These are phyloP conservation scores for Siniperca obscura DNA, from an alignment of 2,797 vertebrate species.

Conservation along the genomic window DNA sequence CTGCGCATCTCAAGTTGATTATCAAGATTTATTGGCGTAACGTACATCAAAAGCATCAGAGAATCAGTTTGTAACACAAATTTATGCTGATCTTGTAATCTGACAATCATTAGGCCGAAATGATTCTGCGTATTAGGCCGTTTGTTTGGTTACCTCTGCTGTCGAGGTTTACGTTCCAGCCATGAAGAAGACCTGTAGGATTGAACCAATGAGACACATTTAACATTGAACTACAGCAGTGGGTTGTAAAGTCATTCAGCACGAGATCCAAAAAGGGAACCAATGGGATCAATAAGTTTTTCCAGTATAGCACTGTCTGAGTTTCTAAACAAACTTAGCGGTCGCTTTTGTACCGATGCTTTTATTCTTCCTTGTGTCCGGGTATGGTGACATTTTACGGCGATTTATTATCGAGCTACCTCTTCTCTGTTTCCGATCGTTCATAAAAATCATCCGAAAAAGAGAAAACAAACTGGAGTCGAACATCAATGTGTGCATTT, in stretches of 20 bases:
- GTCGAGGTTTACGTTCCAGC: slow-evolving; percentile 63
- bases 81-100: background rate
- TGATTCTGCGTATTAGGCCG: slow-evolving; percentile 7
- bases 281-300: background rate
- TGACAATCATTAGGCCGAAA: background rate
- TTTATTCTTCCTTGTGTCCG: no score
- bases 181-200: slow-evolving; percentile 63
- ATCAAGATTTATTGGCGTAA: background rate
- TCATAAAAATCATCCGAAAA: background rate
- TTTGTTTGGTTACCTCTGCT: slow-evolving; percentile 70
- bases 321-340: background rate
- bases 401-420: no score
- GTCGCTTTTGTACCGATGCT: background rate
- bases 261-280: background rate
- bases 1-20: background rate
- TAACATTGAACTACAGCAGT: background rate
- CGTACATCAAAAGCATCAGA: background rate
- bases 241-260: background rate
- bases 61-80: background rate
- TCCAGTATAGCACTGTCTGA: background rate
- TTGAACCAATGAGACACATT: slow-evolving; percentile 50
- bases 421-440: no score
- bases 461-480: no score
- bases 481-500: background rate
- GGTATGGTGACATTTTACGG: no score